A percentile compares a stretch with the other conserved stretches of the same genome.
phyloP scores from a whole-genome alignment of 2,797 vertebrate species.

The Tachyglossus aculeatus region DNA sequence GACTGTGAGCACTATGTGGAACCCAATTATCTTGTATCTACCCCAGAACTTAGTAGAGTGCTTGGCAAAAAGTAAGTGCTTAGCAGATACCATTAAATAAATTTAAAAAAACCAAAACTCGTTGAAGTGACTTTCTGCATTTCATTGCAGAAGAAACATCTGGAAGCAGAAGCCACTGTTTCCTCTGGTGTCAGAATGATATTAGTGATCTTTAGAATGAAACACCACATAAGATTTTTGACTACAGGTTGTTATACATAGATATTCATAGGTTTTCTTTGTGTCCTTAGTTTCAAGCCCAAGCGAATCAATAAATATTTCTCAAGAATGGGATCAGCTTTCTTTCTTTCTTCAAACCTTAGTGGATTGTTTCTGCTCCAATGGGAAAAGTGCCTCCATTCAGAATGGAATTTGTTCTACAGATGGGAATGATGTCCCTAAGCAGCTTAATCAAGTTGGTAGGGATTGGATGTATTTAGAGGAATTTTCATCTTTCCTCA shows the following conservation, averaged over 20 bases:
- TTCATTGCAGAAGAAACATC: not conserved
- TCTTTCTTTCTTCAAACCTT: not conserved
- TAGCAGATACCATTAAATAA: too few species aligned
- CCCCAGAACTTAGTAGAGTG: too few species aligned
- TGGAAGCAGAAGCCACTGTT: slow-evolving; percentile 24
- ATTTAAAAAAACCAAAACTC: too few species aligned
- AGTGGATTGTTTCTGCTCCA: not conserved
- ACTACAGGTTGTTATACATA: not conserved
- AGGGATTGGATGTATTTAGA: not conserved
- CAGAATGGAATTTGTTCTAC: too few species aligned
- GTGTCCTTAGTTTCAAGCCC: slow-evolving; percentile 7
- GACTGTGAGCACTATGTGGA: too few species aligned
- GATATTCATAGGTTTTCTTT: slow-evolving; percentile 1
- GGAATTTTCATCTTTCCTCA: not conserved
- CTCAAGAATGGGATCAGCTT: not conserved
- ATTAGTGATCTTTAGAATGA: slow-evolving; percentile 19
- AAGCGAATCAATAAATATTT: slow-evolving; percentile 21
- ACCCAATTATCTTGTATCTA: too few species aligned
- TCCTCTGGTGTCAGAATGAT: not conserved
- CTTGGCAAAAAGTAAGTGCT: too few species aligned
- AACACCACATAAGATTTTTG: slow-evolving; percentile 2
- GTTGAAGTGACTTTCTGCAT: too few species aligned
- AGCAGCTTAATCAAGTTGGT: not conserved
- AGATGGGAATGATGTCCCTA: not conserved
- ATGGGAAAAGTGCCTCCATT: not conserved